Evolutionary conservation across 2,797 vertebrate genomes (phyloP).

Genomic region (Sebastes cheni): DNA sequence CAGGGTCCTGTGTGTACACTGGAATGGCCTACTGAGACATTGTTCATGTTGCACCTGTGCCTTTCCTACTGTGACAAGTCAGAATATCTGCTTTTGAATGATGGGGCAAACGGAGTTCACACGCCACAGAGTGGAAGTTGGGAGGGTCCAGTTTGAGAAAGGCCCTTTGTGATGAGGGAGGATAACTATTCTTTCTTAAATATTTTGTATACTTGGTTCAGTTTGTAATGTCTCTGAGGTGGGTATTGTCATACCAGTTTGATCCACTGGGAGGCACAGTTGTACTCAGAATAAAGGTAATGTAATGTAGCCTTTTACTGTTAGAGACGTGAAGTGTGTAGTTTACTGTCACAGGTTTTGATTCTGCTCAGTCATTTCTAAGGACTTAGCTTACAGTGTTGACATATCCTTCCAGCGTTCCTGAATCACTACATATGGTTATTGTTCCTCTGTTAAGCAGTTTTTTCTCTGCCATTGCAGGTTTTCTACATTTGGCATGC

Average conservation of each 20-base stretch:
- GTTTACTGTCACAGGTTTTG: background rate
- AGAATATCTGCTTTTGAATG: background rate
- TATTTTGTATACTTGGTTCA: background rate
- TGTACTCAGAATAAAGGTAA: constrained; percentile 2
- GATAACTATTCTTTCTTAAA: background rate
- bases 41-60: background rate
- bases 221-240: background rate
- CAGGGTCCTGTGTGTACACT: background rate
- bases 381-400: background rate
- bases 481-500: background rate
- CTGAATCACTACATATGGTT: background rate
- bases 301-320: background rate
- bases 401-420: background rate
- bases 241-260: constrained; percentile 13
- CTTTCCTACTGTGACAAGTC: background rate
- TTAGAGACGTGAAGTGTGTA: background rate
- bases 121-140: too few species aligned
- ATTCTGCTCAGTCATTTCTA: background rate
- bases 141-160: too few species aligned
- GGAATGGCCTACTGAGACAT: background rate
- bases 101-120: too few species aligned
- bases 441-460: background rate
- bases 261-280: constrained; percentile 47
- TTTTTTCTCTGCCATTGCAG: background rate
- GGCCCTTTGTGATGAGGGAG: background rate